Evolutionary conservation across 2,797 vertebrate genomes (phyloP).

Genomic region (Ciconia nigra): DNA sequence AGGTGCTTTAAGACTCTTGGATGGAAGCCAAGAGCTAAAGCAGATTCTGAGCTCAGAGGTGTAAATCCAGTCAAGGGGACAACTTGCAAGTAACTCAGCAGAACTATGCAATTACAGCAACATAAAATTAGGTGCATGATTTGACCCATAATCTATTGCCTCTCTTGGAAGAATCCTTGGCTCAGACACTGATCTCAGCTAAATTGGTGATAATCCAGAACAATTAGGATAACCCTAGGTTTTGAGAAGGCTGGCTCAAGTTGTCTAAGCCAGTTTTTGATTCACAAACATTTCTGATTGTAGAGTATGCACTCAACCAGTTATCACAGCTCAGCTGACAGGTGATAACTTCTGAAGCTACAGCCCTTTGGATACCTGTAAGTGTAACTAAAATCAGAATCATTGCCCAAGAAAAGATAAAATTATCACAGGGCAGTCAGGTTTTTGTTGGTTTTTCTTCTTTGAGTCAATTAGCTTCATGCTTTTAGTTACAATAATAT

Average conservation of each 20-base stretch:
- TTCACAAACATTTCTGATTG: not conserved
- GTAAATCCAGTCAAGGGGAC: not conserved
- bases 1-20: not conserved
- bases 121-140: not conserved
- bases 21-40: not conserved
- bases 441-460: not conserved
- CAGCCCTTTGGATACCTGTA: not conserved
- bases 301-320: not conserved
- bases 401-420: not conserved
- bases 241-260: not conserved
- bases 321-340: not conserved
- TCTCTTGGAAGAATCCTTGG: not conserved
- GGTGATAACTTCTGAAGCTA: not conserved
- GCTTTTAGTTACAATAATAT: not conserved
- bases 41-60: not conserved
- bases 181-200: not conserved
- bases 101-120: not conserved
- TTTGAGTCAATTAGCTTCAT: not conserved
- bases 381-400: not conserved
- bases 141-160: not conserved
- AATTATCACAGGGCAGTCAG: not conserved
- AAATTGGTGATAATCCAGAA: not conserved
- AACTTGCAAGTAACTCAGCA: not conserved
- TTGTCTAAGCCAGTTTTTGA: not conserved
- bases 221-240: not conserved